Evolutionary conservation across 2,113 vertebrate species (phyloP).

Genomic region (Sylvietta virens): DNA sequence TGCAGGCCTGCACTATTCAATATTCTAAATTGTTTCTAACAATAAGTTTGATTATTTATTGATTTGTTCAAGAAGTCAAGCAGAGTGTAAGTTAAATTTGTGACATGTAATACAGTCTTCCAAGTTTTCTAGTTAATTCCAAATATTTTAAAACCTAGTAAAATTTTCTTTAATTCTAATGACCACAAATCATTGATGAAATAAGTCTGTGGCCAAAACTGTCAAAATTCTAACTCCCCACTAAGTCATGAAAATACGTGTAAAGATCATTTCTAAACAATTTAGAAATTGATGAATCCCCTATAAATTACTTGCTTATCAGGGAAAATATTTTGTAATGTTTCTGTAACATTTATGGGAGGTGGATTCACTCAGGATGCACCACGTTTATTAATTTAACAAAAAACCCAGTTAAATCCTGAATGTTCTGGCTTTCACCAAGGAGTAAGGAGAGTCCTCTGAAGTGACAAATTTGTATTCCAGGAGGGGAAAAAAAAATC

Average conservation of each 20-base stretch:
- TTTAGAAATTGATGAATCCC: not conserved
- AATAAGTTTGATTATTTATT: not conserved
- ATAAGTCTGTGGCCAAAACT: not conserved
- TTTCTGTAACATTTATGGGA: not conserved
- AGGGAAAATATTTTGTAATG: not conserved
- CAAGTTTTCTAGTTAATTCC: not conserved
- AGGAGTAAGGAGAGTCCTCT: not conserved
- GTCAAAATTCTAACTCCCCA: not conserved
- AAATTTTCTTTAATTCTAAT: not conserved
- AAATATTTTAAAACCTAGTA: not conserved
- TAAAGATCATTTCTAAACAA: not conserved
- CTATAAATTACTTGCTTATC: not conserved
- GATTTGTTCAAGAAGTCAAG: not conserved
- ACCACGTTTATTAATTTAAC: rapidly evolving
- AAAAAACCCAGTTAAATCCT: not conserved
- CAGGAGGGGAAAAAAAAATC: no score
- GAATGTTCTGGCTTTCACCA: not conserved
- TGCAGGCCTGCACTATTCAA: not conserved
- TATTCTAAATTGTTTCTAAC: not conserved
- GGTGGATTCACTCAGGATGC: not conserved
- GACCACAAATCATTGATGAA: not conserved
- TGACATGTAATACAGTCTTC: not conserved
- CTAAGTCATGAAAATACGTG: not conserved
- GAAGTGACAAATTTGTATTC: not conserved
- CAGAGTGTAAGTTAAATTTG: not conserved